Percentiles rank a stretch among this genome's conserved stretches.
These are phyloP conservation scores for Platycercus adscitus DNA, from an alignment of 2,113 vertebrate species.

Conservation along the genomic window DNA sequence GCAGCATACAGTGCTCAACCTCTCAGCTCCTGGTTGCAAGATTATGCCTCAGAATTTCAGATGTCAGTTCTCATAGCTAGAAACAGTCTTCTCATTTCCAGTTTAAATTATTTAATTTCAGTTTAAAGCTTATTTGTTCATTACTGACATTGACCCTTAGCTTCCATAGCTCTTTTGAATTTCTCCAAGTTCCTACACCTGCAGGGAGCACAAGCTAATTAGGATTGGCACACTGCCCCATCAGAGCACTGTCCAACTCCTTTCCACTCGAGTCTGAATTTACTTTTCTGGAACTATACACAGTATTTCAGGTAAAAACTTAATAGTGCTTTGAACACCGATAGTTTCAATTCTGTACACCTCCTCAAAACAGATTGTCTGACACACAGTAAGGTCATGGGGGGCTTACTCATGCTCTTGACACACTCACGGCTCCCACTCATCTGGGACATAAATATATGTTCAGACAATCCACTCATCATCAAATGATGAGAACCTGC, in stretches of 20 bases:
- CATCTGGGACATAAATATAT: background rate
- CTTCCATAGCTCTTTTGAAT: background rate
- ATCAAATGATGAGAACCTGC: background rate
- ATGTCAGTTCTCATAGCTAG: background rate
- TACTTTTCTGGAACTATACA: background rate
- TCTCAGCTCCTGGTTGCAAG: background rate
- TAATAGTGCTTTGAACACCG: background rate
- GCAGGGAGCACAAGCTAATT: background rate
- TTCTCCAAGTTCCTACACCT: background rate
- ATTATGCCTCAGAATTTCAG: background rate
- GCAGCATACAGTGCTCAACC: too few species aligned
- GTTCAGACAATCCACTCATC: background rate
- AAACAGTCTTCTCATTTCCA: background rate
- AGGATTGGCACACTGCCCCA: background rate
- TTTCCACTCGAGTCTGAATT: background rate
- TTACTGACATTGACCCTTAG: background rate
- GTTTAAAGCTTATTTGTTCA: background rate
- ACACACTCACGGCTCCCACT: background rate
- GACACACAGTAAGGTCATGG: too few species aligned
- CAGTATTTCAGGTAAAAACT: background rate
- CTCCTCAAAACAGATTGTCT: background rate
- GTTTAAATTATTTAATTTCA: background rate
- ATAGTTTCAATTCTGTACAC: background rate
- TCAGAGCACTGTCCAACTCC: background rate
- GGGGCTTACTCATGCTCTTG: background rate